Evolutionary conservation across 2,888 invertebrate genomes (phyloP).

Genomic region (Agriopis leucophaearia): DNA sequence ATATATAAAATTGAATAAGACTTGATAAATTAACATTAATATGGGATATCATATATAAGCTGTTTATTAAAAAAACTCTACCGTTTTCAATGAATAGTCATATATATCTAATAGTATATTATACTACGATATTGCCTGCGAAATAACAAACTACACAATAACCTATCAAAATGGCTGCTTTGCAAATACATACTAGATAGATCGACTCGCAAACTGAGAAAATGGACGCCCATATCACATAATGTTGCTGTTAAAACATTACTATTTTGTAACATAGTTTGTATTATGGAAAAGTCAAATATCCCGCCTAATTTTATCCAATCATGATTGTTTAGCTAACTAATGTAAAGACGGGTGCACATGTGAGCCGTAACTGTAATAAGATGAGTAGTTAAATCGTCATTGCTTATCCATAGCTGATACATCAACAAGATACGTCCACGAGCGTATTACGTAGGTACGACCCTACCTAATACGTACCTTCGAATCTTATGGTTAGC

Average conservation of each 20-base stretch:
- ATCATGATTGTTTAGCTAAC: conserved; percentile 10
- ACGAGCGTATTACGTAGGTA: no score
- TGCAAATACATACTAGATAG: conserved; percentile 10
- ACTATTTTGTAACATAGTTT: conserved; percentile 15
- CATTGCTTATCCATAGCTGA: background rate
- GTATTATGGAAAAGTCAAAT: conserved; percentile 32
- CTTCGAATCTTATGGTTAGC: background rate
- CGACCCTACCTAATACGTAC: background rate
- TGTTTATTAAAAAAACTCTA: conserved; percentile 6
- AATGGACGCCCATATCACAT: conserved; percentile 28
- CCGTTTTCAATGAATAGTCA: background rate
- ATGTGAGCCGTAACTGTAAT: background rate
- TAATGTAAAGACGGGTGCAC: background rate
- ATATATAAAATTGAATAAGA: conserved; percentile 57
- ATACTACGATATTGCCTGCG: conserved; percentile 2
- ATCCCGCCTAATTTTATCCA: conserved; percentile 32
- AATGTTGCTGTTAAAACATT: conserved; percentile 3
- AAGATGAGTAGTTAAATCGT: no score
- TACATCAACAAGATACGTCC: background rate
- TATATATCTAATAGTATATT: no score
- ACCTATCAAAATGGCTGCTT: conserved; percentile 18
- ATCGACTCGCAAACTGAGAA: conserved; percentile 9
- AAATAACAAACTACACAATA: conserved; percentile 1
- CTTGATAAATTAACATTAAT: conserved; percentile 50
- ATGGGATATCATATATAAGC: conserved; percentile 21